Evolutionary conservation across 2,113 vertebrate genomes (phyloP).

Genomic region (Pterocles gutturalis): DNA sequence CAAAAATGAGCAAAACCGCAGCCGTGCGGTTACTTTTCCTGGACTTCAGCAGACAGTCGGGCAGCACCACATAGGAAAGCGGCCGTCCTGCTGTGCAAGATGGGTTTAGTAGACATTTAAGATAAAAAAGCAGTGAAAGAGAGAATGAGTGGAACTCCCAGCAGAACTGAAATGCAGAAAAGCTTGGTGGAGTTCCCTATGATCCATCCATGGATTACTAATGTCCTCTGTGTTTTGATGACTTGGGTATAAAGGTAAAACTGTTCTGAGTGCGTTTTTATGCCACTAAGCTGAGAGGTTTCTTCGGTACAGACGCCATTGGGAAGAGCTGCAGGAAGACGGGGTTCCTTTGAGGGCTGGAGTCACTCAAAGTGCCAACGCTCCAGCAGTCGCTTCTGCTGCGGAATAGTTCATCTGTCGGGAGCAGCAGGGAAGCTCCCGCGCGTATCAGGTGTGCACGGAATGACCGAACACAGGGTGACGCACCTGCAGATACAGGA

Average conservation of each 20-base stretch:
- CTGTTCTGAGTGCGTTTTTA: not conserved
- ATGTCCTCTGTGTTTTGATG: not conserved
- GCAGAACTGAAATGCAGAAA: not conserved
- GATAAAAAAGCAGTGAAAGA: not conserved
- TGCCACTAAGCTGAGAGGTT: not conserved
- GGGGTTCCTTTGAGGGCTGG: not conserved
- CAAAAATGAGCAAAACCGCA: not conserved
- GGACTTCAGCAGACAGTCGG: not conserved
- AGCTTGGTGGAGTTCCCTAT: not conserved
- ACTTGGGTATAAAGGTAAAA: not conserved
- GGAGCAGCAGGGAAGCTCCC: not conserved
- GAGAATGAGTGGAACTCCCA: not conserved
- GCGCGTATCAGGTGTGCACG: fast-evolving
- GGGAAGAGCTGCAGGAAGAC: not conserved
- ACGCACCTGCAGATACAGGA: not conserved
- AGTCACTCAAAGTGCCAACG: not conserved
- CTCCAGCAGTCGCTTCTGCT: not conserved
- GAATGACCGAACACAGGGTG: not conserved
- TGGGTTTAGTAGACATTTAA: not conserved
- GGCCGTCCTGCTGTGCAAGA: not conserved
- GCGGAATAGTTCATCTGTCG: not conserved
- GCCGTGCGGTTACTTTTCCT: not conserved
- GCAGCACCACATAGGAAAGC: not conserved
- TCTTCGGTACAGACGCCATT: not conserved
- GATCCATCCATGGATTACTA: not conserved